Base-by-base conservation (phyloP, 2,797 vertebrate genomes). In the Ceyx erithaca region DNA sequence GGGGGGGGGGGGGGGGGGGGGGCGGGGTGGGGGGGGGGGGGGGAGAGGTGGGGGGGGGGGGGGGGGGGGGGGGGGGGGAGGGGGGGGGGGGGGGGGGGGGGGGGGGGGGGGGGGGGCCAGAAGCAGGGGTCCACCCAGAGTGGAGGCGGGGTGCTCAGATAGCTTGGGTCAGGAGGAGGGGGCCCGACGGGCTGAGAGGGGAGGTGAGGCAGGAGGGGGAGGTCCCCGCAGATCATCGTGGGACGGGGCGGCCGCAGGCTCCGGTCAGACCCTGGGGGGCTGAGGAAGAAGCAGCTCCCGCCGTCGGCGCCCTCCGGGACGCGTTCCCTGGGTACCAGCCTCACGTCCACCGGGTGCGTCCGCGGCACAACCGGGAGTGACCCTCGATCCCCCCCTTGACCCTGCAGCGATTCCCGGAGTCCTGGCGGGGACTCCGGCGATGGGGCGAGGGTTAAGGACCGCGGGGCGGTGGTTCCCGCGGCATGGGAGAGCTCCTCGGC, bases 191-290 rank as follows among this genome's bases (percentile, higher is more conserved):
- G 25, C 58, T 16, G 35, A 40, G 25, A 35, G 7, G 16, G 10
- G 23, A 40, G 35, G 8, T 40, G 37, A 17, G 25, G 35, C 25
- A 19, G 35, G 33, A 59, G 58, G 18, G 37, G 25, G 40, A 17
- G 2, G 14, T 17, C 11, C 2, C 28, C 6, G 6, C 3, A 14
- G 10, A 25, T 35, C 18, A n/a, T 20, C 22, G 30, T 26, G n/a
- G 14, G 15, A 5, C 10, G 37, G 41, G 23, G 62, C 28, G 62
- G 59, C 57, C 15, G n/a, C 61, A 25, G 9, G 10, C 2, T 19
- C 31, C 40, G 33, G 22, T 26, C 67, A 48, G 88, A 71, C 30
- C 73, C 68, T 45, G 37, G 40, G 37, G 33, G 49, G 12, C 31
- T 26, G 20, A 30, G 54, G 20, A 76, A 83, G 94, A 87, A 87